Conservation (phyloP, 2,797 vertebrate genomes). For the Masticophis lateralis region DNA sequence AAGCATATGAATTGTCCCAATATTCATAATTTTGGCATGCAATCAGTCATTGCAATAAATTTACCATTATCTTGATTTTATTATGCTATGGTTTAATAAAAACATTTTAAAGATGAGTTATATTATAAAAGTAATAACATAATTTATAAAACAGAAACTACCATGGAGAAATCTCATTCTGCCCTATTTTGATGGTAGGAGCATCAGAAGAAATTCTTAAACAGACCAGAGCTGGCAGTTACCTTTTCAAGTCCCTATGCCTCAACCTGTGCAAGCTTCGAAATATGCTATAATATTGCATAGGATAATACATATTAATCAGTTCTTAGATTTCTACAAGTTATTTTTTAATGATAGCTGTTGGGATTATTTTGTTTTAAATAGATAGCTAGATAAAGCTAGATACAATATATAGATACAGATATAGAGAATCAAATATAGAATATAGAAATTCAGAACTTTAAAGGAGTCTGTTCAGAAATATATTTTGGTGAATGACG, state of each 20-base stretch:
- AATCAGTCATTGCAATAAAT: background rate
- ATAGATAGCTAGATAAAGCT: background rate
- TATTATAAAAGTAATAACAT: background rate
- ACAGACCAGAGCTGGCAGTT: background rate
- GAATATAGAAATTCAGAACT: background rate
- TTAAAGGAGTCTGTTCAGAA: background rate
- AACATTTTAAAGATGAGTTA: background rate
- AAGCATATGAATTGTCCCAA: slow-evolving; percentile 1
- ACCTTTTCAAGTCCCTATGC: background rate
- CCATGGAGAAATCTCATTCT: background rate
- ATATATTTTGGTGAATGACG: background rate
- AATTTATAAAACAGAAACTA: background rate
- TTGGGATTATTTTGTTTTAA: accelerated
- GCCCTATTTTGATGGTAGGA: background rate
- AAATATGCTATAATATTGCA: background rate
- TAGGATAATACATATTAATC: background rate
- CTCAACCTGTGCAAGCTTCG: background rate
- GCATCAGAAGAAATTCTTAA: background rate
- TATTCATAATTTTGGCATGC: background rate
- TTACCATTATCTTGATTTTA: background rate
- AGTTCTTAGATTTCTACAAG: background rate
- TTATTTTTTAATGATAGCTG: accelerated
- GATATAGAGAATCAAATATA: too few species aligned
- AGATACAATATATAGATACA: background rate
- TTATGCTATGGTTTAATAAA: background rate